Evolutionary conservation across 2,113 vertebrate genomes (phyloP).

Genomic region (Bubalus kerabau): DNA sequence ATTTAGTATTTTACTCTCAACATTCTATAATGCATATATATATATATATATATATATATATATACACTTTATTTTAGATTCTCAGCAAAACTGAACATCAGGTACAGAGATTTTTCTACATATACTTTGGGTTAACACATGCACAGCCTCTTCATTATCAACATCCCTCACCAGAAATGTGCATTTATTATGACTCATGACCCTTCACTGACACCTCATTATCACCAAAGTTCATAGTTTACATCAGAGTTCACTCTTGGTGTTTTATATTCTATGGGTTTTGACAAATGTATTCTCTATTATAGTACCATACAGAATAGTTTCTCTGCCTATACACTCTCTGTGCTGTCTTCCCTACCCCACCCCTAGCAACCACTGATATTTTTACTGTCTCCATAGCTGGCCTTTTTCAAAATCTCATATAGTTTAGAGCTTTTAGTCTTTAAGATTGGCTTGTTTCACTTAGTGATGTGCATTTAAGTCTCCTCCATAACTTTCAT

Average conservation of each 20-base stretch:
- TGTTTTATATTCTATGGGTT: background rate
- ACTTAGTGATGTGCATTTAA: background rate
- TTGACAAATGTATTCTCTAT: background rate
- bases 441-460: background rate
- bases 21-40: background rate
- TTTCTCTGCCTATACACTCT: background rate
- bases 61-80: background rate
- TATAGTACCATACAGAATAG: background rate
- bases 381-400: background rate
- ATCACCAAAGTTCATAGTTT: background rate
- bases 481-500: background rate
- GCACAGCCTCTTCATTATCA: background rate
- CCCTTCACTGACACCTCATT: background rate
- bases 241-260: background rate
- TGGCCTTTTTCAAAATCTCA: background rate
- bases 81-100: background rate
- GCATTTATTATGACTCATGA: background rate
- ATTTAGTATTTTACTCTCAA: background rate
- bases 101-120: background rate
- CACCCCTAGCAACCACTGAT: background rate
- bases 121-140: fast-evolving
- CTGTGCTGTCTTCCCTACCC: background rate
- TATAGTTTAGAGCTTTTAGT: background rate
- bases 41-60: background rate
- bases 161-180: background rate